These are phyloP conservation scores for Notechis scutatus DNA, from an alignment of 2,113 vertebrate genomes.

Conservation along the genomic window DNA sequence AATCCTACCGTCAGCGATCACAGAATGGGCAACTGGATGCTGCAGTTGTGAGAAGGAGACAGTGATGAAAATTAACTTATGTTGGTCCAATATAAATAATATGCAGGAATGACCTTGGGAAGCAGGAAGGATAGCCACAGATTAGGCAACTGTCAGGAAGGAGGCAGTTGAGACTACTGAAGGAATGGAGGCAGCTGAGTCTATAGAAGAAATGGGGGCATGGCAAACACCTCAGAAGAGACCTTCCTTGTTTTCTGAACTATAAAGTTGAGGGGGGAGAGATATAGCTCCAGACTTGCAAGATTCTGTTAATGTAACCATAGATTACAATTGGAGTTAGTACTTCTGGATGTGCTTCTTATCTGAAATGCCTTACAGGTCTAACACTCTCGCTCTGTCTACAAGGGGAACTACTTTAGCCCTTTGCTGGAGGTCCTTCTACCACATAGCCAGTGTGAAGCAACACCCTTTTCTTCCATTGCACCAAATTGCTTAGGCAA, in stretches of 20 bases:
- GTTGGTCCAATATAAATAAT: neutral
- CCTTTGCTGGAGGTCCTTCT: neutral
- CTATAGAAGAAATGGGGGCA: neutral
- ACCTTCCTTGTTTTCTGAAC: neutral
- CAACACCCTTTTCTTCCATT: neutral
- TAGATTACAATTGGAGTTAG: neutral
- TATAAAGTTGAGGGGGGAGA: neutral
- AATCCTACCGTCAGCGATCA: neutral
- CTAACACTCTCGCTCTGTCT: neutral
- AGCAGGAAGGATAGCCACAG: neutral
- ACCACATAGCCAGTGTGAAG: neutral
- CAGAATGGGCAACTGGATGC: neutral
- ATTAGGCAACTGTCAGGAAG: neutral
- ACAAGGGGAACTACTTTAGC: neutral
- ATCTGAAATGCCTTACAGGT: neutral
- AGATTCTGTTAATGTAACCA: neutral
- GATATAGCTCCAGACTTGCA: neutral
- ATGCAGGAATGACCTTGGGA: neutral
- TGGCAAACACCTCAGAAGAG: neutral
- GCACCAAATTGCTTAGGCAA: neutral
- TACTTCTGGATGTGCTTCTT: neutral
- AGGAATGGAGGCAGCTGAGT: neutral
- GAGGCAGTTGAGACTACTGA: neutral
- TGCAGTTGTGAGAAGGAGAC: neutral
- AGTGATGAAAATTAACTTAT: neutral